Base-by-base conservation (phyloP, 1,140 invertebrate genomes). In the Cryptotermes secundus region DNA sequence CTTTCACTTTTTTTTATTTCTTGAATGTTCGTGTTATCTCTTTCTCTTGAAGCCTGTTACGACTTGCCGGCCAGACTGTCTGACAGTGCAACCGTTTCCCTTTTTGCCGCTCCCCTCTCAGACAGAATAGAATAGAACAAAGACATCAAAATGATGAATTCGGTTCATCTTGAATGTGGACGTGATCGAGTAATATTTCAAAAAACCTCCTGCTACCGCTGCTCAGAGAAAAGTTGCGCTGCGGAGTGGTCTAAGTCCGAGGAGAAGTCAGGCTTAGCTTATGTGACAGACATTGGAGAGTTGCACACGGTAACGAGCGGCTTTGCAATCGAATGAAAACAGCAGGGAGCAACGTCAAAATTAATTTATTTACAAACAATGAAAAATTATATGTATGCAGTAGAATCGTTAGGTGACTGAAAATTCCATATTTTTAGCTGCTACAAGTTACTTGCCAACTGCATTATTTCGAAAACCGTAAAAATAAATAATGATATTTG, bases 111-210 rank as follows among this genome's bases (percentile, higher is more conserved):
- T 26, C n/a, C 59, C 59, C 7, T 72, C 59, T 72, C 59, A 72
- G n/a, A 31, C 26, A 16, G 59, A 72, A 72, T 22, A 59, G 84
- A 85, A 87, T 85, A 87, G 88, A 89, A 89, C 88, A 88, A 89
- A 89, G 89, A 89, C 89, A 89, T 89, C 89, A 89, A 88, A 88
- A 89, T 89, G 89, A 89, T 89, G 87, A 87, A 89, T 89, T 88
- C 86, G 88, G 88, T 88, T 89, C 89, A 89, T 89, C 89, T 89
- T 88, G 88, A 88, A 87, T 88, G 87, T 86, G 87, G 88, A 88
- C 89, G 88, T 89, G 88, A 89, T 89, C 88, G 88, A 89, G 88
- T 87, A 87, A 89, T 89, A 89, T 89, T 89, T 89, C 87, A 89
- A 65, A 80, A 49, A 34, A 49, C 36, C 35, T 72, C 59, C 59